phyloP scores from a whole-genome alignment of 2,797 vertebrate species.

The Trachurus trachurus region DNA sequence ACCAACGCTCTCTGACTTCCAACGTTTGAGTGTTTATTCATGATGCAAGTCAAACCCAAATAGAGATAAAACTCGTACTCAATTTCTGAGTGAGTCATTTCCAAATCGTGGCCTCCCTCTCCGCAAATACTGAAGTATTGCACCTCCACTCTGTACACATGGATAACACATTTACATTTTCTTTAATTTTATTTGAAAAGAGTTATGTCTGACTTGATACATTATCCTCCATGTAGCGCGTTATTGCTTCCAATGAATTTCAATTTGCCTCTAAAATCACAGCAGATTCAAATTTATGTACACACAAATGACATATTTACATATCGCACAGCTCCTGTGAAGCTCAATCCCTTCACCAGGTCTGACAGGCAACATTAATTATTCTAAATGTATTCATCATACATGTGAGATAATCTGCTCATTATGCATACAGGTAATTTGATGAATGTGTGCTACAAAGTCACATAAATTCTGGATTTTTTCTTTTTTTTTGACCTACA shows the following conservation, averaged over 20 bases:
- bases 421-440: constrained; percentile 27
- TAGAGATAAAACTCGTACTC: constrained; percentile 37
- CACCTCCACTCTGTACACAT: background rate
- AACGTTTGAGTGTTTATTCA: constrained; percentile 23
- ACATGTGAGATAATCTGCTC: background rate
- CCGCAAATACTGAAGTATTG: background rate
- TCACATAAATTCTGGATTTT: background rate
- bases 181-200: constrained; percentile 2
- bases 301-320: constrained; percentile 38
- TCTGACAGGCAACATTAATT: constrained; percentile 29
- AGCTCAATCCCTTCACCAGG: constrained; percentile 14
- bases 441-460: background rate
- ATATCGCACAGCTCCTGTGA: constrained; percentile 13
- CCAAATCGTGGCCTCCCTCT: background rate
- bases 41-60: constrained; percentile 30
- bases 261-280: constrained; percentile 8
- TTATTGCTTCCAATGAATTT: constrained; percentile 38
- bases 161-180: constrained; percentile 8
- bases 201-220: constrained; percentile 15
- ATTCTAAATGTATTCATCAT: constrained; percentile 35
- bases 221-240: background rate
- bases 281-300: constrained; percentile 18
- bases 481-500: background rate
- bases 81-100: constrained; percentile 31
- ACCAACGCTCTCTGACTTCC: constrained; percentile 18